phyloP scores from a whole-genome alignment of 2,888 invertebrate species.

The Hypomecis atomaria region DNA sequence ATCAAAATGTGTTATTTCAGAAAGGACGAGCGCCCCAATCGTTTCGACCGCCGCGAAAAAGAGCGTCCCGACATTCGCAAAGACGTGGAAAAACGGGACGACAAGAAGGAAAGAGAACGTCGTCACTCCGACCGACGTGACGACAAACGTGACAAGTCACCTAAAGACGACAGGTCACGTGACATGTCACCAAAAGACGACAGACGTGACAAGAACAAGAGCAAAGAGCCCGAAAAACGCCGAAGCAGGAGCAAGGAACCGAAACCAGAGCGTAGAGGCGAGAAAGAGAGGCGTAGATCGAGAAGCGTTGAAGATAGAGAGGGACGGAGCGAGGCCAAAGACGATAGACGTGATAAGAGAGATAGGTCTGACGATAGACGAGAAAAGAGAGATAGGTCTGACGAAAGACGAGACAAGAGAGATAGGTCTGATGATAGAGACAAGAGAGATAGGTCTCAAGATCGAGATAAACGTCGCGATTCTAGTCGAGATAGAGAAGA shows the following conservation, averaged over 20 bases:
- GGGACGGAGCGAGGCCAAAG: slow-evolving; percentile 39
- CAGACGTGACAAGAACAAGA: slow-evolving; percentile 18
- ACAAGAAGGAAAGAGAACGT: slow-evolving; percentile 44
- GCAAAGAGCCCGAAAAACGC: slow-evolving; percentile 7
- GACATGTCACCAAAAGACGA: not conserved
- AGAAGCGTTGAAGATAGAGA: slow-evolving; percentile 26
- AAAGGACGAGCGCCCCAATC: slow-evolving; percentile 56
- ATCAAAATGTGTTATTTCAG: slow-evolving; percentile 41
- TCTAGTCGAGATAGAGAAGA: slow-evolving; percentile 36
- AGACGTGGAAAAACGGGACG: slow-evolving; percentile 46
- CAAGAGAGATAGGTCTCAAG: no score
- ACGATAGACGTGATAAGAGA: slow-evolving; percentile 34
- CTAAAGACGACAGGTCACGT: slow-evolving; percentile 8
- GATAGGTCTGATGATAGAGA: no score
- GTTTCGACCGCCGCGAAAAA: slow-evolving; percentile 51
- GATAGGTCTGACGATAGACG: slow-evolving; percentile 34
- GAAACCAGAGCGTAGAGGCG: slow-evolving; percentile 14
- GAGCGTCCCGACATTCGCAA: slow-evolving; percentile 38
- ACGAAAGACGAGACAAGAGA: no score
- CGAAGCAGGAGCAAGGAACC: slow-evolving; percentile 31
- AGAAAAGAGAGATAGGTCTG: no score
- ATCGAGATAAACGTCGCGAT: slow-evolving; percentile 43
- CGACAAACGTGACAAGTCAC: slow-evolving; percentile 25
- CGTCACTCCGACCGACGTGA: slow-evolving; percentile 33
- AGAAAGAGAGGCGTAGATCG: slow-evolving; percentile 21